Conservation (phyloP, 1,140 invertebrate species). For the Asobara japonica region DNA sequence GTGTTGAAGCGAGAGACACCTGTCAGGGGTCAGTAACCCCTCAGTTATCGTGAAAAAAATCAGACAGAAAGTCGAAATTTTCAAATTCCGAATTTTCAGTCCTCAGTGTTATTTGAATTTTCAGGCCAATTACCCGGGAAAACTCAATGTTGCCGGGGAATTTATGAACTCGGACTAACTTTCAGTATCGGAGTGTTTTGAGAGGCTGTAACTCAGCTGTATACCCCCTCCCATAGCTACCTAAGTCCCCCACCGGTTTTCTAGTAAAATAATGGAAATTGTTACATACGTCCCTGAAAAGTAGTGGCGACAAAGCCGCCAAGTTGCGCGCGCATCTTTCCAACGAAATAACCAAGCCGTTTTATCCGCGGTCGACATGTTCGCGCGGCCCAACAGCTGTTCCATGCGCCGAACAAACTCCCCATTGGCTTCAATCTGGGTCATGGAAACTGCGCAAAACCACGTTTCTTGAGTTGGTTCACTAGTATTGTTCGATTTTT, state of each 20-base stretch:
- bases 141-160: not conserved
- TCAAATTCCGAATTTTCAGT: not conserved
- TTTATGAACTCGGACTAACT: not conserved
- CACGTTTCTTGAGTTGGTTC: constrained; percentile 1
- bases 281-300: constrained; percentile 53
- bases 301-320: constrained; percentile 59
- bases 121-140: not conserved
- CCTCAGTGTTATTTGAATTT: not conserved
- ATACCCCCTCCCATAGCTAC: not conserved
- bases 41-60: not conserved
- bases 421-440: constrained; percentile 61
- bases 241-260: not conserved
- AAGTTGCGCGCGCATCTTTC: constrained; percentile 56
- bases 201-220: constrained; percentile 2
- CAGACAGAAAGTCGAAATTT: not conserved
- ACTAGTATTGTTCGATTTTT: not conserved
- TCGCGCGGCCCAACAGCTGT: constrained; percentile 62
- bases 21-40: constrained; percentile 9
- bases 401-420: constrained; percentile 64
- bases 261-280: not conserved
- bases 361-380: constrained; percentile 57
- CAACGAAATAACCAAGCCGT: constrained; percentile 56
- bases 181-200: not conserved
- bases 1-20: not conserved
- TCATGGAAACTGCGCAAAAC: constrained; percentile 66